Conservation (phyloP, 2,113 vertebrate genomes). For the Apteryx owenii region DNA sequence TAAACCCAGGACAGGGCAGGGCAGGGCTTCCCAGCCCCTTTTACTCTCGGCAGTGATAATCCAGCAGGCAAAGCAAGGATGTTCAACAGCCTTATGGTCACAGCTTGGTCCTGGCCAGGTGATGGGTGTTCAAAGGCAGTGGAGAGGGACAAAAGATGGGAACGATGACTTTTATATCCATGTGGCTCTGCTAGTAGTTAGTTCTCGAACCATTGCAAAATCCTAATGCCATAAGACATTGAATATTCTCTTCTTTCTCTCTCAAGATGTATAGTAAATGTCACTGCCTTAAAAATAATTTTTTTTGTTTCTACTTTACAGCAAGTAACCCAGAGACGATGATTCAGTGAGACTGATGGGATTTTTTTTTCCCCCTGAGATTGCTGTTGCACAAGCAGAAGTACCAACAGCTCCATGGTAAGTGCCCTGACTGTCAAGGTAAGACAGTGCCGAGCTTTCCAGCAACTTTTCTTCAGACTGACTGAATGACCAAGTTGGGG, state of each 20-base stretch:
- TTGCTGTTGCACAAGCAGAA: neutral
- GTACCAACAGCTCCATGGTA: neutral
- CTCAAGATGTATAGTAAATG: neutral
- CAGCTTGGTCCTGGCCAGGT: too few relatives aligned
- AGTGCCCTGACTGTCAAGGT: neutral
- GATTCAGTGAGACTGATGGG: neutral
- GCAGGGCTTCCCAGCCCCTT: neutral
- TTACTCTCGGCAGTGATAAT: neutral
- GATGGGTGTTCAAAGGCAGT: too few relatives aligned
- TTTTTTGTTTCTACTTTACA: neutral
- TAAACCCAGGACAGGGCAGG: neutral
- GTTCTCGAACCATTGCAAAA: neutral
- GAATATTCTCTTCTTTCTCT: neutral
- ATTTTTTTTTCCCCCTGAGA: neutral
- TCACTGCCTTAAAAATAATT: neutral
- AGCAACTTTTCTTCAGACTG: neutral
- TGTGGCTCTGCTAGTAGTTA: neutral
- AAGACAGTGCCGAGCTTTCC: neutral
- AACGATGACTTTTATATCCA: neutral
- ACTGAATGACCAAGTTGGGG: neutral
- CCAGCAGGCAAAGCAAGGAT: neutral
- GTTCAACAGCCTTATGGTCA: too few relatives aligned
- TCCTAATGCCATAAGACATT: too few relatives aligned
- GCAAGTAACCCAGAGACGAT: neutral
- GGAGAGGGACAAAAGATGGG: neutral